Percentiles rank a stretch among this genome's conserved stretches.
These are phyloP conservation scores for Podiceps cristatus DNA, from an alignment of 2,113 vertebrate genomes.

Conservation along the genomic window DNA sequence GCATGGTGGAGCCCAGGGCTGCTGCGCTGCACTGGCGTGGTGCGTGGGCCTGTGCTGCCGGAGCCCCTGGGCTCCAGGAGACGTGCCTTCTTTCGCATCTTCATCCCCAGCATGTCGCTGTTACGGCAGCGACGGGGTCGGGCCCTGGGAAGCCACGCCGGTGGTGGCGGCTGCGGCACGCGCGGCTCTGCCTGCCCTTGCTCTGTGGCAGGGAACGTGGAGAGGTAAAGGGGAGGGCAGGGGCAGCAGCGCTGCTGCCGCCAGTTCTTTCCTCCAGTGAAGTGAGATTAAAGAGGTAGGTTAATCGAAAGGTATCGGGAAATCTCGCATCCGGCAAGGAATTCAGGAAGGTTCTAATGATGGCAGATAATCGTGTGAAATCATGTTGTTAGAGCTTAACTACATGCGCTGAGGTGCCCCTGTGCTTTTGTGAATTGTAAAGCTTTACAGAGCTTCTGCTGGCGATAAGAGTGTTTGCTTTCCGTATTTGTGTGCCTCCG, in stretches of 20 bases:
- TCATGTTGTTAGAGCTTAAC: background rate
- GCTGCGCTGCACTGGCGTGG: background rate
- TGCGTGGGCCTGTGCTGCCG: background rate
- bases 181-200: background rate
- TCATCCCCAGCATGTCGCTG: background rate
- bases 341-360: background rate
- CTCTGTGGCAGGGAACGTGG: rapidly evolving
- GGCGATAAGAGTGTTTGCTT: background rate
- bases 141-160: background rate
- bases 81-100: rapidly evolving
- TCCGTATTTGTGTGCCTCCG: background rate
- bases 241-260: background rate
- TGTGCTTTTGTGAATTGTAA: background rate
- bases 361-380: rapidly evolving
- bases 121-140: background rate
- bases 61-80: background rate
- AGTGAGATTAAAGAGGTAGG: background rate
- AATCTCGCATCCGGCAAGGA: background rate
- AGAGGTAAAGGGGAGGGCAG: background rate
- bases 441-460: slow-evolving; percentile 29
- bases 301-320: background rate
- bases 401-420: background rate
- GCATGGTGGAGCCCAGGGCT: background rate
- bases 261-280: background rate
- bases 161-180: rapidly evolving